Base-by-base conservation (phyloP, 1,140 invertebrate species). In the Micrasema longulum region DNA sequence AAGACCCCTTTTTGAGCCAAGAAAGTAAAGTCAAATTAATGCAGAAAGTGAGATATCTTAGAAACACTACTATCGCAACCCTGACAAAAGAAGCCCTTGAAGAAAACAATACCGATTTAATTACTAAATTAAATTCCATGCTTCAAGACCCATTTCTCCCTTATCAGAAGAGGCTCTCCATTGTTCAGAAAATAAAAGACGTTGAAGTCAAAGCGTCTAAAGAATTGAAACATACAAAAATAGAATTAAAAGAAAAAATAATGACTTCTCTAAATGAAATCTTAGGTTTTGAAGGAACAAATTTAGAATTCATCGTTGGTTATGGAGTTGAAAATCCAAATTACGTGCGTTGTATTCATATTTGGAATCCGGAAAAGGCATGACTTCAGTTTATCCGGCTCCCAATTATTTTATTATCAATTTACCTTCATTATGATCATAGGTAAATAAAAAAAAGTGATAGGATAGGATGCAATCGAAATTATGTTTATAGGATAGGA, bases 271-370 rank as follows among this genome's bases (percentile, higher is more conserved):
- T 60, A 3, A 53, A 66, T 1, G 66, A 76, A 14, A n/a, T 62
- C 20, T 63, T 76, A 26, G 53, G 18, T 18, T 76, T 76, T 26
- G 53, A 73, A 52, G 74, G 74, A 52, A 76, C 74, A 1, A 76
- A 76, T 71, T 68, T 76, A 23, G 64, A 73, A 36, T 73, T 71
- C 36, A 52, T 76, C 4, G 50, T 48, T 0, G 74, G 74, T 12
- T 76, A 76, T 53, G 71, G 68, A n/a, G 62, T 75, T 5, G 7
- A 50, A 22, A 43, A 69, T 69, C 53, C 74, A 1, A 18, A 35
- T 9, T 76, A 65, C 45, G 71, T 76, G 1, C 41, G 71, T n/a
- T 76, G 74, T 55, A 65, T 76, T 38, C 41, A 70, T 62, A 60
- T 76, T 63, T 76, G 74, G 74, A 67, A 57, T 31, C 57, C 45